Percentiles rank a stretch among this genome's conserved stretches.
Evolutionary conservation across 2,888 invertebrate species (phyloP).

Genomic region (Holacanthella duospinosa): DNA sequence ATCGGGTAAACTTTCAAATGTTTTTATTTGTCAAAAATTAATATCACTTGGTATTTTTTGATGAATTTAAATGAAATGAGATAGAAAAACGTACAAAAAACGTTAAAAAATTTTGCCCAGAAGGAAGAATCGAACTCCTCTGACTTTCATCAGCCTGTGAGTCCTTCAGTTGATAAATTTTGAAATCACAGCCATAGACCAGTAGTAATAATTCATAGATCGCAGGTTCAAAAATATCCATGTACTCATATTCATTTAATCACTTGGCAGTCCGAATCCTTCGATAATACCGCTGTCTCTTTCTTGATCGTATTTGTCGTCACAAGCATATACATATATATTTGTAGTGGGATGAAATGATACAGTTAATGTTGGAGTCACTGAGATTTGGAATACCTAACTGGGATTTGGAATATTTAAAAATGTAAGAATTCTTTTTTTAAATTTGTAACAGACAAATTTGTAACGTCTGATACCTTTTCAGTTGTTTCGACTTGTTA

Average conservation of each 20-base stretch:
- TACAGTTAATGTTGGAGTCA: constrained; percentile 91
- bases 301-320: constrained; percentile 72
- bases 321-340: constrained; percentile 90
- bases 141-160: constrained; percentile 55
- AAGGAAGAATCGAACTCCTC: constrained; percentile 78
- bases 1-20: too few relatives aligned
- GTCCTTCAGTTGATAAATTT: constrained; percentile 51
- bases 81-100: too few relatives aligned
- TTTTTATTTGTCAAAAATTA: too few relatives aligned
- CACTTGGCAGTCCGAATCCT: constrained; percentile 73
- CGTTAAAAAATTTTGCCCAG: constrained; percentile 58
- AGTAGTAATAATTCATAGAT: too few relatives aligned
- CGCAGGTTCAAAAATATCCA: too few relatives aligned
- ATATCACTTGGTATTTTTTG: background rate
- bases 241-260: constrained; percentile 39
- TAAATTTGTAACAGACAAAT: background rate
- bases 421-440: background rate
- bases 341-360: constrained; percentile 90
- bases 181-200: constrained; percentile 76
- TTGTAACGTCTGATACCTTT: constrained; percentile 36
- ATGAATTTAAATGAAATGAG: background rate
- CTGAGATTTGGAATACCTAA: constrained; percentile 57
- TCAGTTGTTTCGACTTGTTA: constrained; percentile 80
- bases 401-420: constrained; percentile 53
- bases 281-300: constrained; percentile 85